Conservation (phyloP, 2,113 vertebrate genomes). For the Tragelaphus scriptus region DNA sequence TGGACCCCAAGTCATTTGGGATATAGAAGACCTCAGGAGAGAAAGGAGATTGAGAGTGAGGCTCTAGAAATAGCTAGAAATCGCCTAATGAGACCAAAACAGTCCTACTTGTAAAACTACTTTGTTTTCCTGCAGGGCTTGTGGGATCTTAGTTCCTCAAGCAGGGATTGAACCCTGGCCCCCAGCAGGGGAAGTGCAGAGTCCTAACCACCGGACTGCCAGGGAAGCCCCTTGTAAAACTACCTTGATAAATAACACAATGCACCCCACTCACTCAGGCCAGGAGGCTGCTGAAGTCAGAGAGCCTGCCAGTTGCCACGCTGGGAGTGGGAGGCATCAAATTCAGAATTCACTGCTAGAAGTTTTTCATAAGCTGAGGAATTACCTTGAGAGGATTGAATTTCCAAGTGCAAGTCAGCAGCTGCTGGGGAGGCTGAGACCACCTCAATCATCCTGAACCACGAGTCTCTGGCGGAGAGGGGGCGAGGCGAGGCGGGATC, state of each 20-base stretch:
- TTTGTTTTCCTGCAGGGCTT: background rate
- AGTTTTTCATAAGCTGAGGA: slow-evolving; percentile 41
- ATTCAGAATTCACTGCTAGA: slow-evolving; percentile 6
- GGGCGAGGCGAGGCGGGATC: background rate
- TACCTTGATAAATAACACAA: background rate
- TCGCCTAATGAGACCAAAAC: background rate
- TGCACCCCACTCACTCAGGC: background rate
- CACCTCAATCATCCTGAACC: background rate
- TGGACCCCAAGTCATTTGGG: background rate
- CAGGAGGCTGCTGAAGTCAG: background rate
- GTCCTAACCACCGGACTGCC: background rate
- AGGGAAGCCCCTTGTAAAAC: background rate
- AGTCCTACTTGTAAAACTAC: background rate
- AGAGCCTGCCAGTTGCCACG: background rate
- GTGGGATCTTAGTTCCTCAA: background rate
- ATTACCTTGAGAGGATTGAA: slow-evolving; percentile 61
- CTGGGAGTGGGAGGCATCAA: background rate
- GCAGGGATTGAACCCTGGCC: background rate
- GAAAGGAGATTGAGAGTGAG: background rate
- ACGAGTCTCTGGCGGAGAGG: background rate
- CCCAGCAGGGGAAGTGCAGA: background rate
- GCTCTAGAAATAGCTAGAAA: slow-evolving; percentile 1
- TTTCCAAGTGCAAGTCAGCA: slow-evolving; percentile 23
- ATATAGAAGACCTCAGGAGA: background rate
- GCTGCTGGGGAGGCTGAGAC: background rate